Evolutionary conservation across 2,888 invertebrate species (phyloP).

Genomic region (Archips xylosteana): DNA sequence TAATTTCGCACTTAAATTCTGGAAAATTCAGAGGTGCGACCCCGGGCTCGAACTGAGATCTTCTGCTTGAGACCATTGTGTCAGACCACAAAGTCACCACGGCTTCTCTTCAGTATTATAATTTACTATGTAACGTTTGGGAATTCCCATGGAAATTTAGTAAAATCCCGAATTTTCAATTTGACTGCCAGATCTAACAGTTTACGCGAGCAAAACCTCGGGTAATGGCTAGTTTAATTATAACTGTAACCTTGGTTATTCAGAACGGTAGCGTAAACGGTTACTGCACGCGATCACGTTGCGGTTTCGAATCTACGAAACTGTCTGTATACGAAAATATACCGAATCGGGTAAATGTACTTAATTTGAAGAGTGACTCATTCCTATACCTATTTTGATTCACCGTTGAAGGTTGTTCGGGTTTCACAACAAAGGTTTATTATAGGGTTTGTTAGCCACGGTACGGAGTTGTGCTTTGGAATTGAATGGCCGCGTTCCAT

Average conservation of each 20-base stretch:
- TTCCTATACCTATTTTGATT: constrained; percentile 38
- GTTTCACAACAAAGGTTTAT: constrained; percentile 38
- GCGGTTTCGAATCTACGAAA: constrained; percentile 31
- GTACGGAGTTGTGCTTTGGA: constrained; percentile 8
- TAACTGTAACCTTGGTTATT: constrained; percentile 41
- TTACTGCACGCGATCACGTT: constrained; percentile 38
- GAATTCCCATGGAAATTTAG: no score
- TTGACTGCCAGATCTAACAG: no score
- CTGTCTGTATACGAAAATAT: constrained; percentile 33
- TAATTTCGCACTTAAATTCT: no score
- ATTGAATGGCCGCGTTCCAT: constrained; percentile 13
- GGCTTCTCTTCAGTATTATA: no score
- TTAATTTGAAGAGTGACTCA: constrained; percentile 35
- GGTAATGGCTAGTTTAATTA: constrained; percentile 19
- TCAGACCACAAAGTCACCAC: no score
- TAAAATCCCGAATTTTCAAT: no score
- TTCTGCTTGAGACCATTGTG: no score
- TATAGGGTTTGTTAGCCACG: constrained; percentile 30
- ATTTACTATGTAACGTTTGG: no score
- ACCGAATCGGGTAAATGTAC: constrained; percentile 35
- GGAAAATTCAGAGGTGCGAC: no score
- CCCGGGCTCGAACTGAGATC: no score
- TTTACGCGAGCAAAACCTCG: no score
- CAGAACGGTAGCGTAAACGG: constrained; percentile 35
- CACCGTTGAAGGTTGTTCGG: constrained; percentile 37